These are phyloP conservation scores for Phyllotreta striolata DNA, from an alignment of 2,888 invertebrate species.

Conservation along the genomic window DNA sequence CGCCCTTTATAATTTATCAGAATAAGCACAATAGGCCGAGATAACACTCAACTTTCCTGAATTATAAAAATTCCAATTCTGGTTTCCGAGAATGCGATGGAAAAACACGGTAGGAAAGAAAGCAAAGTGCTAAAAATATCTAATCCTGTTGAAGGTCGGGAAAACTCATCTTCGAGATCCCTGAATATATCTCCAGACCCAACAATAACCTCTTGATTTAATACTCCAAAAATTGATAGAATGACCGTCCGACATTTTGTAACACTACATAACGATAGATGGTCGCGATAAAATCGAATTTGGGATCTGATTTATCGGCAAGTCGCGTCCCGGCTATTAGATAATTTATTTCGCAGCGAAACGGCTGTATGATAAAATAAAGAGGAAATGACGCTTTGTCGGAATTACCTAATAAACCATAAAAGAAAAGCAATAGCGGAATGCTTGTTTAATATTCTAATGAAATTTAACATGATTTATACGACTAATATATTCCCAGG, in stretches of 20 bases:
- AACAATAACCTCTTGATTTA: constrained; percentile 21
- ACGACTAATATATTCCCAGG: too few relatives aligned
- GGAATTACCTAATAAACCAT: constrained; percentile 1
- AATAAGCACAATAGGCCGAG: too few relatives aligned
- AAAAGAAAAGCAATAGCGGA: too few relatives aligned
- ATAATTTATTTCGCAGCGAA: constrained; percentile 8
- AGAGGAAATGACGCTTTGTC: neutral
- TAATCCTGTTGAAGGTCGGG: constrained; percentile 9
- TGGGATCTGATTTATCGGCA: constrained; percentile 14
- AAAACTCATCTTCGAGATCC: constrained; percentile 18
- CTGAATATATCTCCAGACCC: neutral
- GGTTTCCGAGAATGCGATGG: neutral
- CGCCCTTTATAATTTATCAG: too few relatives aligned
- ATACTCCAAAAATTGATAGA: constrained; percentile 21
- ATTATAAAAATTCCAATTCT: neutral
- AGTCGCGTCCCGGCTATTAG: constrained; percentile 8
- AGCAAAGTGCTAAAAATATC: constrained; percentile 14
- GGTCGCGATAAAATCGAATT: constrained; percentile 20
- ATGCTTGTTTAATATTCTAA: too few relatives aligned
- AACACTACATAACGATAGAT: constrained; percentile 25
- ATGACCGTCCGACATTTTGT: constrained; percentile 23
- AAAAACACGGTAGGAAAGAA: constrained; percentile 6
- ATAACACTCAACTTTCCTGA: too few relatives aligned
- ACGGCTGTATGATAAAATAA: constrained; percentile 4
- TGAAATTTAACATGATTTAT: too few relatives aligned